Conservation (phyloP, 2,113 vertebrate genomes). For the Steatornis caripensis region DNA sequence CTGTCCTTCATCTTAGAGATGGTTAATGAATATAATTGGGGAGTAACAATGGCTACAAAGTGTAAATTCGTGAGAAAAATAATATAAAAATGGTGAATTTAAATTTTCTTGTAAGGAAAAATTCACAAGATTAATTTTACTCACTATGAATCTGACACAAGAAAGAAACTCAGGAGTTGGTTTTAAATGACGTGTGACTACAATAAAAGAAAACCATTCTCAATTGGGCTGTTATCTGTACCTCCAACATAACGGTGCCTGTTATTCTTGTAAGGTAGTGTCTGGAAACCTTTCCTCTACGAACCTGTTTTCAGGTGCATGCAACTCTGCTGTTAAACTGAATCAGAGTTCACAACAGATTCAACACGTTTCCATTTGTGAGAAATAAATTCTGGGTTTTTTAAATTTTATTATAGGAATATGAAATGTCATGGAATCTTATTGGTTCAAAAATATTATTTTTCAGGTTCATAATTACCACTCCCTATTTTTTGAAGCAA, state of each 20-base stretch:
- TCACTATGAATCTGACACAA: background rate
- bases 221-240: background rate
- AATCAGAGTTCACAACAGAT: background rate
- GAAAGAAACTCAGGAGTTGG: background rate
- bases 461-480: background rate
- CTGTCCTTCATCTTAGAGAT: background rate
- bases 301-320: conserved; percentile 2
- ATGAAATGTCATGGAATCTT: background rate
- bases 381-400: background rate
- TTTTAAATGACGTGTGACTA: background rate
- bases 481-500: background rate
- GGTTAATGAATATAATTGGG: background rate
- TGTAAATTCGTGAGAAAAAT: background rate
- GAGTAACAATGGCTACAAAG: background rate
- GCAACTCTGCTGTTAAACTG: background rate
- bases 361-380: background rate
- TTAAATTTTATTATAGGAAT: background rate
- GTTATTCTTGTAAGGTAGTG: background rate
- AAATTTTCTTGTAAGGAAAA: background rate
- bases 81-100: background rate
- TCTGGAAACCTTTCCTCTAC: background rate
- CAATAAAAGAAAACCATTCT: background rate
- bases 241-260: background rate
- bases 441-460: background rate
- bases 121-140: background rate